Conservation (phyloP, 2,797 vertebrate species). For the Eospalax fontanierii region DNA sequence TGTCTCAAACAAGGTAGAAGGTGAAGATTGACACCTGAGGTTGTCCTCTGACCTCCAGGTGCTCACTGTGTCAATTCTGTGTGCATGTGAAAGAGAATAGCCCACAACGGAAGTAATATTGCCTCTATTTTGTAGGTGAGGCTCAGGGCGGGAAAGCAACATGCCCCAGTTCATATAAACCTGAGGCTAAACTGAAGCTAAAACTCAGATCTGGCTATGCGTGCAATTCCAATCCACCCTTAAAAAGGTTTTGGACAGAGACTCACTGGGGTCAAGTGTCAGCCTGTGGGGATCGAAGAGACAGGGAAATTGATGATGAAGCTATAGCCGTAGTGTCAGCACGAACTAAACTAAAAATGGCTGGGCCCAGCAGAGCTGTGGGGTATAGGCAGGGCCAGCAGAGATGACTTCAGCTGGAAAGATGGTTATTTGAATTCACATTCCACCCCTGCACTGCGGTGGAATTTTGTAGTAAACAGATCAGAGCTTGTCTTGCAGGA, state of each 20-base stretch:
- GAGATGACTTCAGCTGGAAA: neutral
- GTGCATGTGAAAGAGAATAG: neutral
- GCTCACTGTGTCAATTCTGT: neutral
- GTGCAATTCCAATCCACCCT: neutral
- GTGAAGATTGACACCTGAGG: neutral
- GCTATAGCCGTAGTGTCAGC: neutral
- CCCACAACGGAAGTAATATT: neutral
- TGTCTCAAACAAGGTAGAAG: neutral
- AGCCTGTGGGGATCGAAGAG: neutral
- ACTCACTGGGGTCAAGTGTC: neutral
- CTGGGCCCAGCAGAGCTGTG: too few species aligned
- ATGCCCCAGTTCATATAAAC: neutral
- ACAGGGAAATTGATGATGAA: neutral
- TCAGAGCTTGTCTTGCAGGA: neutral
- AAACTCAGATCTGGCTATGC: neutral
- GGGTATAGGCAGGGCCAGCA: neutral
- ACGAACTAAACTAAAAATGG: neutral
- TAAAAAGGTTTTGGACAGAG: neutral
- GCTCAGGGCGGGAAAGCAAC: neutral
- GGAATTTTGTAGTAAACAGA: neutral
- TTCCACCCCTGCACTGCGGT: neutral
- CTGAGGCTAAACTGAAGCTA: neutral
- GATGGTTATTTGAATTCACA: neutral
- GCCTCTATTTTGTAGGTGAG: neutral
- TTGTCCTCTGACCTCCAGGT: neutral